Conservation (phyloP, 2,113 vertebrate species). For the Nothoprocta pentlandii region DNA sequence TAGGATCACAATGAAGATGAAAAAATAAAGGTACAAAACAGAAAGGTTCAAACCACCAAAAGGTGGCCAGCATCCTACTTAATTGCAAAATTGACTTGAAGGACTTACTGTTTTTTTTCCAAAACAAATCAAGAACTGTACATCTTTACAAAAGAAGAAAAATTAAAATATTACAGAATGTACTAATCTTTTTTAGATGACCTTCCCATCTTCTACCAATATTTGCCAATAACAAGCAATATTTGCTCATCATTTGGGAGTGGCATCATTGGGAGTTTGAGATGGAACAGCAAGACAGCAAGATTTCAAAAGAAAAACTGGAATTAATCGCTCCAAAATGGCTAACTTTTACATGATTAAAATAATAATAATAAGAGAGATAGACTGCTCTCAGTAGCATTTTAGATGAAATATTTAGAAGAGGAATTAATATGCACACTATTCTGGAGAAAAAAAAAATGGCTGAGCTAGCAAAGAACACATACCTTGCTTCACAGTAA, state of each 20-base stretch:
- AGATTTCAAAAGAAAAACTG: background rate
- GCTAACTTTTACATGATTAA: background rate
- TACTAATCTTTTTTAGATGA: background rate
- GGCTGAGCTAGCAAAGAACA: conserved; percentile 46
- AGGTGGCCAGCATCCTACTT: background rate
- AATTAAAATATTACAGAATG: background rate
- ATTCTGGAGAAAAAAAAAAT: conserved; percentile 14
- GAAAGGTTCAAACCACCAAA: background rate
- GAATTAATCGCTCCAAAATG: background rate
- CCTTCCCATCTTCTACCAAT: background rate
- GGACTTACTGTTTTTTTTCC: background rate
- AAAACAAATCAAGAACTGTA: background rate
- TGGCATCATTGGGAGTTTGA: background rate
- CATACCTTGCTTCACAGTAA: background rate
- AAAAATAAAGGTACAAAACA: background rate
- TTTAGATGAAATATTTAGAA: conserved; percentile 45
- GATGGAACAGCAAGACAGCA: background rate
- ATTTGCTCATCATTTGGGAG: background rate
- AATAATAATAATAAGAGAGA: background rate
- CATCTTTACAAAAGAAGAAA: background rate
- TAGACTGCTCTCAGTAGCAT: background rate
- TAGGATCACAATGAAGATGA: background rate
- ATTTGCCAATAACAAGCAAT: background rate
- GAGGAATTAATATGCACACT: conserved; percentile 35
- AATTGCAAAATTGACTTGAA: background rate